Base-by-base conservation (phyloP, 1,140 invertebrate species). In the Drosophila repletoides region DNA sequence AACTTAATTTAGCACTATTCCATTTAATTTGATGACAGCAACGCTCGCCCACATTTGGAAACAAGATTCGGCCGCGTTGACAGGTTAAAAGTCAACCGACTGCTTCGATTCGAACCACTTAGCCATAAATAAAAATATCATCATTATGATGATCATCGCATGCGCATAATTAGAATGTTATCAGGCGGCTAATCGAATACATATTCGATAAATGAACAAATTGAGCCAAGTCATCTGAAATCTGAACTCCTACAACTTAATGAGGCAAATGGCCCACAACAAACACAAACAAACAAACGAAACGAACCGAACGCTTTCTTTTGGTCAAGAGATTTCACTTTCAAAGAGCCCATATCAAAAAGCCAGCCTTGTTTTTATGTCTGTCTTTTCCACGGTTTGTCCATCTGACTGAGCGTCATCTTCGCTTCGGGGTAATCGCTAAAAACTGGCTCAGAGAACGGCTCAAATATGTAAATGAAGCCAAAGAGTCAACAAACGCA, bases 291-390 rank as follows among this genome's bases (percentile, higher is more conserved):
- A n/a, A n/a, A n/a, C n/a, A n/a, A n/a, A n/a, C n/a, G n/a, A n/a
- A n/a, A n/a, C n/a, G n/a, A n/a, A n/a, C n/a, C n/a, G n/a, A 56
- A 56, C 80, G 63, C 79, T 83, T 83, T 83, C 77, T 70, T 79
- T 84, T 69, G 34, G 38, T 19, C 17, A 19, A 15, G 7, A 38
- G 41, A 59, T 83, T 83, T 83, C 77, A 83, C 77, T 83, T 83
- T 83, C 74, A 19, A 24, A 38, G 52, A 26, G 22, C 31, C 33
- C 59, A 56, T 59, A 34, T 34, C 28, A 41, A 60, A 67, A 76
- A 72, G 48, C 53, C 10, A 64, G 61, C 10, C 60, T 45, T 28
- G 40, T 56, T 63, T 43, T 36, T 36, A 9, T 24, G 36, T 19
- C 26, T 28, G n/a, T 22, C 24, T 14, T 12, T n/a, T 10, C 9